Base-by-base conservation (phyloP, 2,113 vertebrate species). In the Brachypteracias leptosomus region DNA sequence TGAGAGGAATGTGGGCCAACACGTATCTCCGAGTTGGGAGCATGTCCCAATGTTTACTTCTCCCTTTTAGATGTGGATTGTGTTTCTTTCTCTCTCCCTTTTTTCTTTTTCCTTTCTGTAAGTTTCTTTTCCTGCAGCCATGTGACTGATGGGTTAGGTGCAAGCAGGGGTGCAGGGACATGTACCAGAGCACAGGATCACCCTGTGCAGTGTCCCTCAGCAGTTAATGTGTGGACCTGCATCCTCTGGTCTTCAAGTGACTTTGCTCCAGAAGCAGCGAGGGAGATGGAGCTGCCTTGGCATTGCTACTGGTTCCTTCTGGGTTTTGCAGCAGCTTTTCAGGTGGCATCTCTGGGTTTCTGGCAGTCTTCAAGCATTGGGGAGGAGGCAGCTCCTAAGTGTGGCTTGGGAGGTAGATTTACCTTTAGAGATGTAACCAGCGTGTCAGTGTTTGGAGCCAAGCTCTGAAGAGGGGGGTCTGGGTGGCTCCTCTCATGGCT, bases 1-100 rank as follows among this genome's bases (percentile, higher is more conserved):
- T 63, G 21, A 90, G 90, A 93, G 93, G 86, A 96, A 96, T 89
- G 92, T 66, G 86, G 92, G 83, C 90, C 92, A 95, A 38, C 68
- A n/a, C 51, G 85, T 77, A 87, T 95, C 72, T 92, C 76, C 1
- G 9, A 93, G 73, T 90, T 71, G 74, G 85, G 76, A 88, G 47
- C 38, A 13, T 46, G 86, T 95, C 83, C 86, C 35, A 8, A 0
- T 81, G 68, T 84, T 95, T 87, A 63, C 55, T 84, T 90, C 72
- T 89, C 29, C 35, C 65, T 62, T 88, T 86, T 44, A 84, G 29
- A 63, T 67, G 38, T 59, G n/a, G 55, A 71, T 67, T 74, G 59
- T 36, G 58, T 33, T 85, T 33, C 3, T 35, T 40, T 44, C 63
- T 72, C 59, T 25, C 72, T 29, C 44, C 25, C 59, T 63, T 57